phyloP scores from a whole-genome alignment of 53 echinoderm and acorn worm species.

The Echinometra lucunter region DNA sequence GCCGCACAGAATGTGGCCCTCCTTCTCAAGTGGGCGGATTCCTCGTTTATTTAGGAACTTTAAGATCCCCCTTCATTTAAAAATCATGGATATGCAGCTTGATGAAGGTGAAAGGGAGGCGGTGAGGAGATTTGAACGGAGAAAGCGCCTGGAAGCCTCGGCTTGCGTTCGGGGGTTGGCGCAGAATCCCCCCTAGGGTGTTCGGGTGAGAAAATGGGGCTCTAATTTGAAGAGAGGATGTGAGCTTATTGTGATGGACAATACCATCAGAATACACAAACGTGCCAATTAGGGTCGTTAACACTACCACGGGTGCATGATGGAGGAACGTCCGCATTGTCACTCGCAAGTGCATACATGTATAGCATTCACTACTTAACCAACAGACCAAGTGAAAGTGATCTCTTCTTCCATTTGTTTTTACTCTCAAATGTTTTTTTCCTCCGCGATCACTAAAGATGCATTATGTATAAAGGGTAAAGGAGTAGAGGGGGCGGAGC shows the following conservation, averaged over 20 bases:
- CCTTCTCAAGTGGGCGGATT: too few species aligned
- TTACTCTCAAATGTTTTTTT: neutral
- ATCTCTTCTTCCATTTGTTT: neutral
- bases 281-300: neutral
- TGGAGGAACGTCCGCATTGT: neutral
- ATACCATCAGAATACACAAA: conserved; percentile 10
- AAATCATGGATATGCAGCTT: too few species aligned
- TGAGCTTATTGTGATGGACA: neutral
- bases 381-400: too few species aligned
- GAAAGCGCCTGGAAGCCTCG: neutral
- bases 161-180: neutral
- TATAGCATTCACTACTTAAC: neutral
- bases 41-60: too few species aligned
- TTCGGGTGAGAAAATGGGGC: neutral
- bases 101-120: too few species aligned
- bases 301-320: neutral
- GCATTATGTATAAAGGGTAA: neutral
- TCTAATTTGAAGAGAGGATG: neutral
- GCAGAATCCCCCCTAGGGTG: neutral
- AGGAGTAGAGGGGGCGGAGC: neutral
- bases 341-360: neutral
- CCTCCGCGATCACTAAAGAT: neutral
- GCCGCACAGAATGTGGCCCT: too few species aligned
- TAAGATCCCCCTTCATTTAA: too few species aligned
- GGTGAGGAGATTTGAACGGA: too few species aligned